Percentiles rank a stretch among this genome's conserved stretches.
Conservation (phyloP, 2,797 vertebrate species). For the Clamator glandarius region DNA sequence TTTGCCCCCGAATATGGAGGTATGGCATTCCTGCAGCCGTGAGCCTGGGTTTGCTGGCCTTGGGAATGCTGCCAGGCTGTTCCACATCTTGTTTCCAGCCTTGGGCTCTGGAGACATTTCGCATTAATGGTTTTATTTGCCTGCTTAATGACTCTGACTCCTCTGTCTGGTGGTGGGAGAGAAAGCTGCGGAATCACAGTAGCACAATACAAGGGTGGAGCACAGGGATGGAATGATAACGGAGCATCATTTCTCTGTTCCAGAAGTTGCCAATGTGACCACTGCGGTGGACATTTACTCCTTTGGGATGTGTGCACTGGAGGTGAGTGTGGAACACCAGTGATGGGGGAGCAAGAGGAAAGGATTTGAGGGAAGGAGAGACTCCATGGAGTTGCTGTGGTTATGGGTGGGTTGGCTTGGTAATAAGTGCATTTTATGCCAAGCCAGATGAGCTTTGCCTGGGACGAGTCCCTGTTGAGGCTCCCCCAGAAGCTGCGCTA, state of each 20-base stretch:
- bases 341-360: not conserved
- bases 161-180: not conserved
- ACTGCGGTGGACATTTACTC: conserved; percentile 99
- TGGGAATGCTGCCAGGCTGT: not conserved
- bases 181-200: not conserved
- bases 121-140: not conserved
- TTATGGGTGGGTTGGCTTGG: not conserved
- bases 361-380: not conserved
- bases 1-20: conserved; percentile 97
- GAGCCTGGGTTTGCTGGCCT: not conserved
- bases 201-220: not conserved
- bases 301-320: conserved; percentile 98
- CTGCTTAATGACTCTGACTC: not conserved
- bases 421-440: not conserved
- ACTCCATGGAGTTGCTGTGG: not conserved
- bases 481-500: not conserved
- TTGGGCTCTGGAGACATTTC: not conserved
- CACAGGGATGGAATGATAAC: not conserved
- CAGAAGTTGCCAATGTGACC: conserved; percentile 95
- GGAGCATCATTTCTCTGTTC: conserved; percentile 38
- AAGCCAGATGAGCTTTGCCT: not conserved
- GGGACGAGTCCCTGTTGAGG: not conserved
- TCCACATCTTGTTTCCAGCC: not conserved
- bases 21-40: conserved; percentile 42
- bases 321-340: conserved; percentile 76